Evolutionary conservation across 1,140 invertebrate genomes (phyloP), one percentile per base, ranked within the genome.

Genomic region (Cephus cinctus): DNA sequence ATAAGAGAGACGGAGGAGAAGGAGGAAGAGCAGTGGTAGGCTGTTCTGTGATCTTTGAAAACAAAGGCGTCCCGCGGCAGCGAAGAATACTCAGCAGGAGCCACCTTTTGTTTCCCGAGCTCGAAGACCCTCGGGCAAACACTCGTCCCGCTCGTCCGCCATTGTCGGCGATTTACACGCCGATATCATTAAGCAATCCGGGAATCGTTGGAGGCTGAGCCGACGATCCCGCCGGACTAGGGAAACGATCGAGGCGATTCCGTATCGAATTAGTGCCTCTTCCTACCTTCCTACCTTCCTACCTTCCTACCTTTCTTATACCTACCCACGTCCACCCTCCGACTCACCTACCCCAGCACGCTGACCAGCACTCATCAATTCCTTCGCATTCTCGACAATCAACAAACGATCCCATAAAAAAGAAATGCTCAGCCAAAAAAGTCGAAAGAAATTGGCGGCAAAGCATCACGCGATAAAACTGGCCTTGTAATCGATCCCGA

Each of bases 121-220:
- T 43, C 25, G 31, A 40, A 41, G 38, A 43, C 51, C 46, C 21
- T 34, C 27, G 20, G 45, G 42, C 44, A 39, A 52, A 52, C 32
- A 52, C 31, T 52, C 38, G 36, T 45, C 42, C 40, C 12, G 12
- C 27, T 9, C 34, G 15, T 12, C 11, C 21, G 12, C 47, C 34
- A 50, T 54, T 50, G 52, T 54, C 31, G 40, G 20, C 45, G 34
- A 54, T 54, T 52, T 54, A 50, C 47, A 54, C 42, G 42, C 46
- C 47, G 47, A 50, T 45, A 38, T 54, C 52, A 54, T 54, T 54
- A 54, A 20, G 30, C 47, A 42, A 30, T 47, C 21, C 9, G 36
- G 39, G 39, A 40, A 45, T 21, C 32, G 21, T 31, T 45, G 14
- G 11, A 39, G 21, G 19, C 21, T n/a, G n/a, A n/a, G n/a, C n/a